phyloP scores from a whole-genome alignment of 53 echinoderm and acorn worm genomes.

The Holothuria scabra region DNA sequence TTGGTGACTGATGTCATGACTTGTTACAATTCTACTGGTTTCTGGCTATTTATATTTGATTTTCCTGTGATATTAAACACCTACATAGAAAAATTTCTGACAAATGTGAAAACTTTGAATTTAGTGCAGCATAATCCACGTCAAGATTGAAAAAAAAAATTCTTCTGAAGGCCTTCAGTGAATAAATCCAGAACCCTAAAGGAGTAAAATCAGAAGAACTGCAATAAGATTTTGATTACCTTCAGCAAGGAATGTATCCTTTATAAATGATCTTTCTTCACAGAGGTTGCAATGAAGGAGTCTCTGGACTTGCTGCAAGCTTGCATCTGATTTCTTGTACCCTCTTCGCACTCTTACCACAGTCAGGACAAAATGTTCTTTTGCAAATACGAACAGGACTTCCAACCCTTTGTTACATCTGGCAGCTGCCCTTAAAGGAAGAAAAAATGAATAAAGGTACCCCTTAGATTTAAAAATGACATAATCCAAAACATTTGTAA shows the following conservation, averaged over 20 bases:
- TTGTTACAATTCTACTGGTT: too few species aligned
- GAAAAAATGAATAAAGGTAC: too few species aligned
- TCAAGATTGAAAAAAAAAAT: too few species aligned
- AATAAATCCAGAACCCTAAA: not conserved
- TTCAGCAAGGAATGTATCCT: slow-evolving; percentile 48
- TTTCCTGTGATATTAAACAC: too few species aligned
- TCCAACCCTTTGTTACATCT: slow-evolving; percentile 75
- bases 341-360: slow-evolving; percentile 65
- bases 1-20: too few species aligned
- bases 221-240: slow-evolving; percentile 19
- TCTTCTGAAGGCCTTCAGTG: too few species aligned
- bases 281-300: slow-evolving; percentile 67
- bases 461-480: too few species aligned
- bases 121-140: too few species aligned
- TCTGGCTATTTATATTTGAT: too few species aligned
- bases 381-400: slow-evolving; percentile 54
- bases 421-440: slow-evolving; percentile 62
- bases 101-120: too few species aligned
- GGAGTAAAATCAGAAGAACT: not conserved
- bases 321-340: slow-evolving; percentile 55
- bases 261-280: slow-evolving; percentile 53
- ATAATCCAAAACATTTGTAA: too few species aligned
- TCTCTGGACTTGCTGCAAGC: slow-evolving; percentile 50
- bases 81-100: too few species aligned
- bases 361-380: slow-evolving; percentile 71